phyloP scores from a whole-genome alignment of 2,888 invertebrate species.

The Stratiomys singularior region DNA sequence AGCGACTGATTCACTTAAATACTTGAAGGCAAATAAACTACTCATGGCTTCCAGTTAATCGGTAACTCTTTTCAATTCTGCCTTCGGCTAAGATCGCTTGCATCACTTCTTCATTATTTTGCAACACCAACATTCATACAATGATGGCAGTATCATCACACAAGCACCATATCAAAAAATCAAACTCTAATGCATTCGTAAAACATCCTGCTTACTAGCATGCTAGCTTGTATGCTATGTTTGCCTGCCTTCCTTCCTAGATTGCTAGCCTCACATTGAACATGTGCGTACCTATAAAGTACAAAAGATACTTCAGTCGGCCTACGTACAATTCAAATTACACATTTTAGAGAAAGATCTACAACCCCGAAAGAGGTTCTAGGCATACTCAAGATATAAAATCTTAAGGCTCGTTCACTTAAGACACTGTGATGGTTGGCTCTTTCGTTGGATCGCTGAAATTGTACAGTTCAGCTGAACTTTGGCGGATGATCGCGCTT shows the following conservation, averaged over 20 bases:
- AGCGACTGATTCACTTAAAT: no score
- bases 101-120: no score
- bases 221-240: not conserved
- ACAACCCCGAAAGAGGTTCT: not conserved
- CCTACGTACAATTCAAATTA: slow-evolving; percentile 29
- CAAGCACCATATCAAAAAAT: slow-evolving; percentile 6
- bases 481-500: not conserved
- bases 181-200: slow-evolving; percentile 13
- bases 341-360: not conserved
- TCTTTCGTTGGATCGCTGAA: no score
- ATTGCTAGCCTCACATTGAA: no score
- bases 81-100: no score
- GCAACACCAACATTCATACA: no score
- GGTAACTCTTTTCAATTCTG: no score
- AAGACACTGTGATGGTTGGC: no score
- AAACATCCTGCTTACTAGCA: slow-evolving; percentile 4
- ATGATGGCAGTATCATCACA: not conserved
- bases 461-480: not conserved
- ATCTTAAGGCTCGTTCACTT: no score
- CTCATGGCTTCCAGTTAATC: no score
- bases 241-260: no score
- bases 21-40: no score
- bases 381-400: not conserved
- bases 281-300: not conserved
- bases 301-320: not conserved